Evolutionary conservation across 2,888 invertebrate species (phyloP), one percentile per base, ranked within the genome.

Genomic region (Cecidostiba fungosa): DNA sequence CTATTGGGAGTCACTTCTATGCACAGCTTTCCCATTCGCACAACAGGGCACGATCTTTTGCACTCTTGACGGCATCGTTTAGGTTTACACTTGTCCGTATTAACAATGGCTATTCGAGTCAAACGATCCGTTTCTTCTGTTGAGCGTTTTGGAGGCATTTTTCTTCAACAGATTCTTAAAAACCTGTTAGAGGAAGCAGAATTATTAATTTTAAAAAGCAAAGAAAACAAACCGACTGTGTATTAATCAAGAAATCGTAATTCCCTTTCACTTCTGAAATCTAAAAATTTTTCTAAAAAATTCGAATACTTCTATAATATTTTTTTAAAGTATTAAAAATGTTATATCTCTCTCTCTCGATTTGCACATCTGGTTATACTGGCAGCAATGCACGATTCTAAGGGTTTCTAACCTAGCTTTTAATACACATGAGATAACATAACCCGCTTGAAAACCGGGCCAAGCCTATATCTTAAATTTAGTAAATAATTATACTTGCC

Each of bases 51-150:
- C 81, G 98, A 98, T 92, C 98, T 98, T 93, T 99, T 99, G 94
- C 99, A 99, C 92, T 99, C 99, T 94, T 99, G 99, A 84, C 99
- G 96, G 94, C 99, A 99, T 95, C 99, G 95, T 94, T 99, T 99
- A 1, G 99, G 99, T 94, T 99, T 99, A 94, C 99, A 99, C 92
- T 98, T 98, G 94, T 99, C 99, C 89, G 97, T 96, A 94, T 98
- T 99, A 88, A 99, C 99, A 91, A 99, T 99, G 88, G 99, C 99
- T 94, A 99, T 99, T 94, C 99, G 96, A 83, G 99, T 99, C 91
- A 99, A 96, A 94, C 97, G 97, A 93, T 98, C 98, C 50, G 97
- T 97, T 94, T 98, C 98, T 92, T 98, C 98, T 91, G 94, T 95
- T 89, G 96, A 96, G 94, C 95, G 96, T 94, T 95, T 95, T 82